Evolutionary conservation across 2,797 vertebrate genomes (phyloP), one percentile per base, ranked within the genome.

Genomic region (Oreochromis grahami): DNA sequence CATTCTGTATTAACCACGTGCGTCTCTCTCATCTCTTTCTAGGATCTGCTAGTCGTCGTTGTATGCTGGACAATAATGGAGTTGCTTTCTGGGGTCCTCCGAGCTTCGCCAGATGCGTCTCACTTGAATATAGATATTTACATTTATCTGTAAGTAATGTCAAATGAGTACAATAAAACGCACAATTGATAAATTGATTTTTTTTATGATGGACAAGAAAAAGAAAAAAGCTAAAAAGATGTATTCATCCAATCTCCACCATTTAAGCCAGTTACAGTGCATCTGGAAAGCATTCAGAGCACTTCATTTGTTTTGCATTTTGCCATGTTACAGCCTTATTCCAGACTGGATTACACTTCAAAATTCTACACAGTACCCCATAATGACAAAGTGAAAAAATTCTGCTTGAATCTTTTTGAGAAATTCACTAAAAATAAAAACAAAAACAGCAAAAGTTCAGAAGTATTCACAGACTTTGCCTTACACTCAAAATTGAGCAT

Each of bases 1-100:
- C 36, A 58, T 51, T 21, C 9, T 32, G 7, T 34, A 6, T 58
- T 4, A 81, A 52, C 9, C 55, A 8, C 48, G 26, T 77, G 2
- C 52, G 4, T 78, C 1, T 76, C 7, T 72, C 4, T 87, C 50
- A 9, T 51, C 32, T 91, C 65, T 70, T 32, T 68, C 2, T 84
- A 99, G 98, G 98, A 90, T 98, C 98, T 91, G 98, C 98, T 97
- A 99, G 98, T 97, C 98, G 98, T 96, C 98, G 97, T 94, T 99
- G 98, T 95, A 97, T 99, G 96, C 98, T 99, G 96, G 98, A 97
- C 94, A 96, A 97, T 96, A 98, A 98, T 7, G 98, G 98, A 51
- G 98, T 99, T 92, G 98, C 98, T 86, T 98, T 98, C 92, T 99
- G 98, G 98, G 98, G 98, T 77, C 96, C 97, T 95, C 98, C 98